A percentile compares a stretch with the other conserved stretches of the same genome.
Evolutionary conservation across 1,140 invertebrate species (phyloP).

Genomic region (Pogonomyrmex barbatus): DNA sequence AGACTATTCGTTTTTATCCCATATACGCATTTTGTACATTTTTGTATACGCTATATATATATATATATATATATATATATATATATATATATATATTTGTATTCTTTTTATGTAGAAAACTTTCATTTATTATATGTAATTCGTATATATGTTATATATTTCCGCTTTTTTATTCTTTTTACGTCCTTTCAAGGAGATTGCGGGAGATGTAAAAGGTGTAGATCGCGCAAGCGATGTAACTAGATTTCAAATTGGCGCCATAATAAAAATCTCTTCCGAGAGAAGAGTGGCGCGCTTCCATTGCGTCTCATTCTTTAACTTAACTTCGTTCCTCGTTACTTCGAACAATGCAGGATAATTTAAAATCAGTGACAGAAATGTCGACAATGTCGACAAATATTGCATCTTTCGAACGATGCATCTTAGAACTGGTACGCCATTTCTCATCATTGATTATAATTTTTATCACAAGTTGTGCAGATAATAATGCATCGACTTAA

Average conservation of each 20-base stretch:
- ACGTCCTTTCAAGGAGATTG: not conserved
- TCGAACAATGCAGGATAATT: not conserved
- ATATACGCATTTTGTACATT: not conserved
- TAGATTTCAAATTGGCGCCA: not conserved
- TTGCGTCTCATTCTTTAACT: not conserved
- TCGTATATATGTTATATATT: not conserved
- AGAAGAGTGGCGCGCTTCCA: not conserved
- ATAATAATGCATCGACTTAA: not conserved
- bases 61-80: too few species aligned
- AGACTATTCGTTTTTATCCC: not conserved
- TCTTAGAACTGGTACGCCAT: conserved; percentile 75
- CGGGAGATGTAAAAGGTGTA: not conserved
- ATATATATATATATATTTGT: not conserved
- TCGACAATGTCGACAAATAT: not conserved
- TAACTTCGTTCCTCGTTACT: not conserved
- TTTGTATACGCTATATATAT: not conserved
- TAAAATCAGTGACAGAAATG: not conserved
- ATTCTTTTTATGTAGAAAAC: conserved; percentile 11
- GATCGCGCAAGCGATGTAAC: not conserved
- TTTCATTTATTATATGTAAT: not conserved
- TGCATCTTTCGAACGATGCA: conserved; percentile 63
- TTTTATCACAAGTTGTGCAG: not conserved
- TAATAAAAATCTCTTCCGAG: not conserved
- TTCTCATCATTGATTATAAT: not conserved
- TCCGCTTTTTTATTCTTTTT: not conserved